These are phyloP conservation scores for Nudaria mundana DNA, from an alignment of 2,888 invertebrate genomes.

Conservation along the genomic window DNA sequence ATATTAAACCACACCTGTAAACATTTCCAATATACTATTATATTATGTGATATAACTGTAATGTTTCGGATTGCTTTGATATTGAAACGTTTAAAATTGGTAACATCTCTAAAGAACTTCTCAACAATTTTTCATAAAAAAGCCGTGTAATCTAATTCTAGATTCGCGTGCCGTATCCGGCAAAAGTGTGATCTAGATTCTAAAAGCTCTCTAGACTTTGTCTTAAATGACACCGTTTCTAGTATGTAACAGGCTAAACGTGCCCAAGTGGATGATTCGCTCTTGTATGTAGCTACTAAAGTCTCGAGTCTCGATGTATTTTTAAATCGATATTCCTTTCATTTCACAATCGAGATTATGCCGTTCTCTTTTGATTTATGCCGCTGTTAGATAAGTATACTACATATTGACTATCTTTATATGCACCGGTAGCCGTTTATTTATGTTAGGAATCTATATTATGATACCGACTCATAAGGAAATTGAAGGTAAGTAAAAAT, in stretches of 20 bases:
- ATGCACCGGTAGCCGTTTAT: too few species aligned
- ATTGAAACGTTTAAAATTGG: too few species aligned
- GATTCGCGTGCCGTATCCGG: conserved; percentile 64
- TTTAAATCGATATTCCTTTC: conserved; percentile 53
- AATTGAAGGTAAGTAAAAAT: too few species aligned
- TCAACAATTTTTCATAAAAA: conserved; percentile 52
- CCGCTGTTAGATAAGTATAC: conserved; percentile 29
- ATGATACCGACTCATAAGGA: too few species aligned
- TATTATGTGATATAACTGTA: too few species aligned
- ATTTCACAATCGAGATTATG: conserved; percentile 50
- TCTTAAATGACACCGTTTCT: conserved; percentile 56
- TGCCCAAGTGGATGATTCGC: conserved; percentile 60
- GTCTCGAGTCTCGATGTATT: conserved; percentile 42
- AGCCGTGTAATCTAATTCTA: conserved; percentile 52
- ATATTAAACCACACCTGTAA: conserved; percentile 23
- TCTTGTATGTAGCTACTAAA: conserved; percentile 39
- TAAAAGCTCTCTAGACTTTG: conserved; percentile 64
- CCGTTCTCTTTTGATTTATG: conserved; percentile 34
- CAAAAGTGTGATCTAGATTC: conserved; percentile 64
- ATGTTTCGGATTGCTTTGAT: too few species aligned
- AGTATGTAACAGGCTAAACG: conserved; percentile 56
- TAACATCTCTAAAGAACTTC: conserved; percentile 33
- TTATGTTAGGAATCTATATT: too few species aligned
- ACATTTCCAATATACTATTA: conserved; percentile 11
- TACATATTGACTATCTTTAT: too few species aligned